Percentiles rank a stretch among this genome's conserved stretches.
Evolutionary conservation across 1,140 invertebrate genomes (phyloP).

Genomic region (Cydia pomonella): DNA sequence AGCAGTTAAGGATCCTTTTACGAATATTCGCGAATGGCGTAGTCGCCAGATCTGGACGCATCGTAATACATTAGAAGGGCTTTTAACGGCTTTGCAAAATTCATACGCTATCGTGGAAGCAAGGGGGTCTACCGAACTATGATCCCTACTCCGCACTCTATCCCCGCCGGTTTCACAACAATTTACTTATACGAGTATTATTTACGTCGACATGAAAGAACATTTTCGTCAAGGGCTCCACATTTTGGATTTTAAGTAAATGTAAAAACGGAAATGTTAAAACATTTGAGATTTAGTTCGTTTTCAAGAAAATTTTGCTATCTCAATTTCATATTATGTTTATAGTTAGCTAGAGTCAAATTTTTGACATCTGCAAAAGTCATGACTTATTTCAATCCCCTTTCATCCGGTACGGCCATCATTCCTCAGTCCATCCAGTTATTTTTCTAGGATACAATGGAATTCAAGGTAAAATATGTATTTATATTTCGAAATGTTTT

Average conservation of each 20-base stretch:
- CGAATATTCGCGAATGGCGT: too few species aligned
- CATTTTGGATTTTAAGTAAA: neutral
- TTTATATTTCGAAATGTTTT: neutral
- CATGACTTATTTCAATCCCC: neutral
- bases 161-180: conserved; percentile 26
- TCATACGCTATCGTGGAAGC: conserved; percentile 14
- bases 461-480: neutral
- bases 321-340: neutral
- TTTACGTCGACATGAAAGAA: conserved; percentile 9
- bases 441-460: neutral
- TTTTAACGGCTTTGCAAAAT: neutral
- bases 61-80: neutral
- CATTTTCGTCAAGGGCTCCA: conserved; percentile 11
- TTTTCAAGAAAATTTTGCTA: neutral
- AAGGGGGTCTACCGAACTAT: conserved; percentile 5
- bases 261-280: neutral
- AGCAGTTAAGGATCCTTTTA: too few species aligned
- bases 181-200: conserved; percentile 48
- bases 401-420: neutral
- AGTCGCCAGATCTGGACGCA: too few species aligned
- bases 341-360: too few species aligned
- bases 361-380: neutral
- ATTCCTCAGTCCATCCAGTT: neutral
- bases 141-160: conserved; percentile 15
- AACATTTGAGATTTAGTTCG: neutral